phyloP scores from a whole-genome alignment of 2,797 vertebrate genomes.

The Schizopygopsis pylzovi region DNA sequence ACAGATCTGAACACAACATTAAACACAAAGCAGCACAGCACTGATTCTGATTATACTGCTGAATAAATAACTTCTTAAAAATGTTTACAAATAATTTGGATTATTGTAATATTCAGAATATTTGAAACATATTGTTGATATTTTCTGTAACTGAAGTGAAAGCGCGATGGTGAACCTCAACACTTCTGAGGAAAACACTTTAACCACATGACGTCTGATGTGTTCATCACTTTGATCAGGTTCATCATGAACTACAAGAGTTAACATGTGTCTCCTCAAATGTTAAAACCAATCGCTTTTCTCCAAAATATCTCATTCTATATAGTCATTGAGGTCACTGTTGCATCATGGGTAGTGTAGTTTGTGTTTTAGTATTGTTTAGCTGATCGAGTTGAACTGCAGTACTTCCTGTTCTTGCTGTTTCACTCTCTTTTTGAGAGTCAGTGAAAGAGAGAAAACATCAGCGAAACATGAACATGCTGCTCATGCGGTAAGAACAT shows the following conservation, averaged over 20 bases:
- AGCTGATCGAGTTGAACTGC: neutral
- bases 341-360: slow-evolving; percentile 9
- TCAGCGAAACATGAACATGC: neutral
- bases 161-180: neutral
- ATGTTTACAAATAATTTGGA: neutral
- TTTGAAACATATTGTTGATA: neutral
- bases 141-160: no score
- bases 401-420: neutral
- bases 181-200: neutral
- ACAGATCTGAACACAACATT: neutral
- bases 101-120: neutral
- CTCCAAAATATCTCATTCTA: neutral
- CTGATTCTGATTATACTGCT: no score
- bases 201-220: neutral
- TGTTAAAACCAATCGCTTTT: neutral
- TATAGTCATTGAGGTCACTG: no score
- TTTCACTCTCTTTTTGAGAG: neutral
- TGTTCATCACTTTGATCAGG: neutral
- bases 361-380: neutral
- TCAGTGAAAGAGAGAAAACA: neutral
- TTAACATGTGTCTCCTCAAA: neutral
- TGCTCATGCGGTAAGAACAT: no score
- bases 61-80: no score
- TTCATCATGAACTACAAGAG: neutral
- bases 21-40: neutral